Base-by-base conservation (phyloP, 2,888 invertebrate genomes). In the Melangyna quadrimaculata region DNA sequence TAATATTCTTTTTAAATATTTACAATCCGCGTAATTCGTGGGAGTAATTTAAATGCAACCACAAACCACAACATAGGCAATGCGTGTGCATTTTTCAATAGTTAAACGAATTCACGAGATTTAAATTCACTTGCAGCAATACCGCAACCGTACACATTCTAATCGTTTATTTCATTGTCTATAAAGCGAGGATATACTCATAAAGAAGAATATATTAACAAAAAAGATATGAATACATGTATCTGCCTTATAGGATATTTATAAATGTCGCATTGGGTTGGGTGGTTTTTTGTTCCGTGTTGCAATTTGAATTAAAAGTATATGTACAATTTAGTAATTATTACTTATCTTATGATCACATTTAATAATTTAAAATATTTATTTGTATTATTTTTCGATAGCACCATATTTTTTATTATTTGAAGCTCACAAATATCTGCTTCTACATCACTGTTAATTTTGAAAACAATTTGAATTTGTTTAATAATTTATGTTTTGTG, bases 161-260 rank as follows among this genome's bases (percentile, higher is more conserved):
- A 53, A 29, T 53, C 3, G 27, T 27, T 27, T 65, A 51, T 55
- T 72, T 72, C 27, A 61, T 48, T 57, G 43, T 40, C 22, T 19
- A 40, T 37, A 59, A 48, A 78, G 24, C 27, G 48, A 59, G 14
- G 27, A 32, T 27, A 57, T 24, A 17, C 45, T 45, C n/a, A 22
- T 22, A 4, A 57, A 83, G 69, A 37, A 61, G 53, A 67, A 55
- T n/a, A n/a, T n/a, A n/a, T n/a, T 1, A 35, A 29, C 37, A 32
- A n/a, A 24, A 61, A 27, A 55, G 45, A 63, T 12, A 74, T 69
- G 45, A 37, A 69, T 61, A 24, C 59, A 72, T 51, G 32, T 61
- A 59, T 69, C 45, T 65, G 78, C 78, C 73, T 78, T 78, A 74
- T 59, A 70, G 79, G 59, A 45, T 72, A 67, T 67, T 70, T 53